Evolutionary conservation across 2,113 vertebrate species (phyloP).

Genomic region (Protobothrops mucrosquamatus): DNA sequence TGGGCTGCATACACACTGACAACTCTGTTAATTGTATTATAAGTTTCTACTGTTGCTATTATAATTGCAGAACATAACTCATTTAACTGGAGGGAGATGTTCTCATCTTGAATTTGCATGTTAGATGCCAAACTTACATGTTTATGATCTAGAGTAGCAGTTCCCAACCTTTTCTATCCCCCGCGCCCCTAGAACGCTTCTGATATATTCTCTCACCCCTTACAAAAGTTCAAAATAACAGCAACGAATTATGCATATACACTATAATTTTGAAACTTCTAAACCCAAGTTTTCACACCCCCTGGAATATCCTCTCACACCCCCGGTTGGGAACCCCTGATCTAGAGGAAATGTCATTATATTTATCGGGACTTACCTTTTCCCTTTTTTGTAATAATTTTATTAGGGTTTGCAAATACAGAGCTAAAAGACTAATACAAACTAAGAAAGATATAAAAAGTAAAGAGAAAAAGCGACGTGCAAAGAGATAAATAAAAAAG

Average conservation of each 20-base stretch:
- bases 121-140: no score
- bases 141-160: not conserved
- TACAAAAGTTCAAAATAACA: no score
- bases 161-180: no score
- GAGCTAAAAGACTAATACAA: not conserved
- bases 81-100: not conserved
- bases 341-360: not conserved
- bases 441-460: not conserved
- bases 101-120: not conserved
- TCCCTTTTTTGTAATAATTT: not conserved
- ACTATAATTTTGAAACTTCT: no score
- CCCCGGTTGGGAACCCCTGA: no score
- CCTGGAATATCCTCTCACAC: no score
- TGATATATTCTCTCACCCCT: no score
- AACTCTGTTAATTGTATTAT: not conserved
- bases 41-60: not conserved
- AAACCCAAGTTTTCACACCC: no score
- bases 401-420: not conserved
- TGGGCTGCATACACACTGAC: not conserved
- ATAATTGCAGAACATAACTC: not conserved
- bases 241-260: no score
- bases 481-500: no score
- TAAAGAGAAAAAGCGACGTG: not conserved
- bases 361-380: not conserved
- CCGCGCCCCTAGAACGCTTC: no score